Evolutionary conservation across 2,113 vertebrate genomes (phyloP), one percentile per base, ranked within the genome.

Genomic region (Scomber scombrus): DNA sequence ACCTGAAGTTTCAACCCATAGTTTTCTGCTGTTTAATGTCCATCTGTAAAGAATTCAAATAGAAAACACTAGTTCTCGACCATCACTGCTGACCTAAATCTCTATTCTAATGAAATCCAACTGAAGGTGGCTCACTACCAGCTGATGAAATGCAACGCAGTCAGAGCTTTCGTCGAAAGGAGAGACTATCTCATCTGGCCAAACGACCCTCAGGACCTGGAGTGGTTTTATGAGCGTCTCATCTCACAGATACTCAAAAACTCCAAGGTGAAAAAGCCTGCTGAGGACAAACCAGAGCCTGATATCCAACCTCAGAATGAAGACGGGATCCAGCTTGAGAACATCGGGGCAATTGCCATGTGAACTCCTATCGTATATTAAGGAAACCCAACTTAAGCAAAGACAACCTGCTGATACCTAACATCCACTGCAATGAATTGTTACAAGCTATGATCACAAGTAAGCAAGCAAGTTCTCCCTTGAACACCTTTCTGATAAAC

Each of bases 181-280:
- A 94, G 85, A 43, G 90, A 16, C 1, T 98, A 96, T 78, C 74
- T 98, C 31, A 60, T 31, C 46, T 98, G 97, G 97, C 97, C 97
- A 0, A 96, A 97, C 78, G 97, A 98, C 72, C 90, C 91, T 29
- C 96, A 98, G 89, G 97, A 98, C 62, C 47, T 97, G 5, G 93
- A 91, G 6, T 98, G 96, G 96, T 97, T 98, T 93, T 95, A 96
- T 71, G 62, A 92, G 56, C 95, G 84, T 7, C 96, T 99, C 56
- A 86, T 94, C 60, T 79, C 87, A 3, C 89, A 89, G 69, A 94
- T 98, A 19, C 79, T 95, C 9, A 95, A 93, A 78, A 87, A 95
- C 73, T 90, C 85, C 8, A 93, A 92, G 60, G 56, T 88, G 6
- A 88, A 71, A 65, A 90, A 57, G 64, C 47, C 52, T 0, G 67